phyloP scores from a whole-genome alignment of 2,113 vertebrate species.

The Okapia johnstoni region DNA sequence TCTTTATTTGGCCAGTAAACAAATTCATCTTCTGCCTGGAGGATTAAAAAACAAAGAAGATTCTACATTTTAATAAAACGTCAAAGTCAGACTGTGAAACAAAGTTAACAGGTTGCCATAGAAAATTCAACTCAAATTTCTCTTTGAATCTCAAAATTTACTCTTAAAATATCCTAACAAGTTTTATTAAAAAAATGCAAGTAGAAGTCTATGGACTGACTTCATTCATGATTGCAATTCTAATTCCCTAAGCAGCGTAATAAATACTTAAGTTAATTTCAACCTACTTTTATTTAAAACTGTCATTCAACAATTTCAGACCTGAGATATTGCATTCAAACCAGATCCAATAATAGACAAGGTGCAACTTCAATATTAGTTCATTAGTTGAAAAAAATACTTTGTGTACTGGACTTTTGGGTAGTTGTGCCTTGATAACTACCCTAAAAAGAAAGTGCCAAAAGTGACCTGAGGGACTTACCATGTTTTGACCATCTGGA shows the following conservation, averaged over 20 bases:
- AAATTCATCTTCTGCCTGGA: constrained; percentile 86
- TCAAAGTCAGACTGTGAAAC: not conserved
- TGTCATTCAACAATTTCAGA: not conserved
- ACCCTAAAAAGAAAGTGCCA: not conserved
- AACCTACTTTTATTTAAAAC: not conserved
- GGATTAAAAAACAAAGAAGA: constrained; percentile 29
- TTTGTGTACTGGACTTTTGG: not conserved
- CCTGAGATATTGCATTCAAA: not conserved
- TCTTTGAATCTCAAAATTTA: not conserved
- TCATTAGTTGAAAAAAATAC: not conserved
- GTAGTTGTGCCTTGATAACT: not conserved
- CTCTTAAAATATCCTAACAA: not conserved
- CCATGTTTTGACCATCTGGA: constrained; percentile 88
- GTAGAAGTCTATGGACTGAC: not conserved
- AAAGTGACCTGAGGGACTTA: constrained; percentile 65
- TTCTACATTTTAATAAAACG: not conserved
- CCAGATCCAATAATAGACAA: not conserved
- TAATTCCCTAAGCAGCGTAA: not conserved
- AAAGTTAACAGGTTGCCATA: not conserved
- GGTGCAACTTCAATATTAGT: not conserved
- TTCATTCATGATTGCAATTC: not conserved
- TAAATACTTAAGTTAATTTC: not conserved
- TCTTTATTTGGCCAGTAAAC: constrained; percentile 92
- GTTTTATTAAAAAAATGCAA: not conserved
- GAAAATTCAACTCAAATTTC: constrained; percentile 27